Percentiles rank a stretch among this genome's conserved stretches.
Conservation (phyloP, 1,140 invertebrate genomes). For the Goniozus legneri region DNA sequence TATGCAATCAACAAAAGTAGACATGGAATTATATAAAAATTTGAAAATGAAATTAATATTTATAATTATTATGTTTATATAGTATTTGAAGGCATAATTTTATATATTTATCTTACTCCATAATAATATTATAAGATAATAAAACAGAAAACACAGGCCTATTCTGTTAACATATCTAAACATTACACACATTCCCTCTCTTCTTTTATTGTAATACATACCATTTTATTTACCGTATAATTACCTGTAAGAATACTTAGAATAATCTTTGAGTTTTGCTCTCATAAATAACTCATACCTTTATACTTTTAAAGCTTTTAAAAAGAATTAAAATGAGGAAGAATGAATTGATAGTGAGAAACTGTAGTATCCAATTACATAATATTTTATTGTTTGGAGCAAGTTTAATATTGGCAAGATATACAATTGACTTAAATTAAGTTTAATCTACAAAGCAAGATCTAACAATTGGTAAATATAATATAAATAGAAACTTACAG, state of each 20-base stretch:
- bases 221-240: too few species aligned
- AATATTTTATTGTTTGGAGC: constrained; percentile 41
- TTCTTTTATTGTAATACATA: too few species aligned
- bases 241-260: too few species aligned
- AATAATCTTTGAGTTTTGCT: too few species aligned
- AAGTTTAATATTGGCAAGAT: constrained; percentile 44
- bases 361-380: constrained; percentile 31
- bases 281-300: constrained; percentile 9
- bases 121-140: too few species aligned
- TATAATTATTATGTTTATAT: too few species aligned
- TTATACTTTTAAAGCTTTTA: neutral
- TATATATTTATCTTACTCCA: too few species aligned
- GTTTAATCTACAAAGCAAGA: constrained; percentile 16
- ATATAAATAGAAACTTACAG: constrained; percentile 37
- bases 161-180: too few species aligned
- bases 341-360: constrained; percentile 23
- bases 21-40: too few species aligned
- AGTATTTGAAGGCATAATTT: too few species aligned
- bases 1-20: constrained; percentile 52
- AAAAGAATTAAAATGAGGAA: neutral
- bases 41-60: constrained; percentile 1
- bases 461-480: constrained; percentile 2
- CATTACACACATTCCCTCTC: too few species aligned
- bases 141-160: too few species aligned
- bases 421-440: constrained; percentile 35